Base-by-base conservation (phyloP, 2,888 invertebrate species). In the Ochropleura leucogaster region DNA sequence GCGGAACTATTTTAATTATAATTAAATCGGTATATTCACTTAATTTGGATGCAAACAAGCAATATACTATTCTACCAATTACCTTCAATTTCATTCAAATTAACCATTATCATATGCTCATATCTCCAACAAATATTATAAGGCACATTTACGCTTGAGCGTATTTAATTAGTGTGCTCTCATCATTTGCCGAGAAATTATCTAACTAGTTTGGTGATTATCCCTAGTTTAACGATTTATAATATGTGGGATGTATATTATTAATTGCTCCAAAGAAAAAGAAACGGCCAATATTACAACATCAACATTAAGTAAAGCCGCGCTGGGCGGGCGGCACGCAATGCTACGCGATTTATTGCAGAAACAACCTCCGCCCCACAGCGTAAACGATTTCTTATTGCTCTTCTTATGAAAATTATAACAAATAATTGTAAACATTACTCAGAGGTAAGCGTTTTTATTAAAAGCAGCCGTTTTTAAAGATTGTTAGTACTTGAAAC, bases 381-480 rank as follows among this genome's bases (percentile, higher is more conserved):
- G n/a, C 62, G 70, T 70, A 82, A 79, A 74, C 68, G 83, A 66
- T 74, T 79, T 72, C 71, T 82, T 82, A 82, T 79, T 82, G 74
- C 74, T 82, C 16, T 49, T 68, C 68, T 82, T 79, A 79, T 63
- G 46, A 67, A 79, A 68, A 72, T 64, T 59, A 79, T 74, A 49
- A 63, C 65, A 67, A 79, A 67, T 79, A 69, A 82, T 74, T 75
- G 59, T 71, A 62, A 63, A 68, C 65, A 82, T 74, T 74, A 74
- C 44, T 79, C 71, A 63, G 57, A n/a, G 47, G 44, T 42, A 74
- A 16, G 62, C 66, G 30, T 60, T 63, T 6, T 74, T 82, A 60
- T 68, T 69, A 69, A 44, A 74, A 68, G 20, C 20, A 47, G 46
- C n/a, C 18, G 10, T 55, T 71, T 42, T 1, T 30, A 9, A 18